Base-by-base conservation (phyloP, 2,113 vertebrate species). In the Dascyllus trimaculatus region DNA sequence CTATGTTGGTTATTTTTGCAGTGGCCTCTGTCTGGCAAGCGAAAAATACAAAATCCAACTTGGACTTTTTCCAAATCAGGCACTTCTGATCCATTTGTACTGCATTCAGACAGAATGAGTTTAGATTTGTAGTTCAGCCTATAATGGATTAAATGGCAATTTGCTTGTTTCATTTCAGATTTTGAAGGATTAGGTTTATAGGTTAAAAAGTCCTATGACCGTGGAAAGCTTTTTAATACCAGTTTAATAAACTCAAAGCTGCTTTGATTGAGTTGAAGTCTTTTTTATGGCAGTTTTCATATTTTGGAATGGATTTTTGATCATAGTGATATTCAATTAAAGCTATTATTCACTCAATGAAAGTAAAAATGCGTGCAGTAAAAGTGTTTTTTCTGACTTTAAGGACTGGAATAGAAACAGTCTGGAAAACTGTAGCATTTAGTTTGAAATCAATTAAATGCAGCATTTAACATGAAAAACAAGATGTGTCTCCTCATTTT, bases 321-420 rank as follows among this genome's bases (percentile, higher is more conserved):
- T 74, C 35, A 60, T 13, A 25, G 8, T 49, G 21, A 46, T 59
- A 54, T 60, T 74, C 56, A 60, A 67, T 71, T 67, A 62, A 57
- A 71, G 14, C 40, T 45, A 60, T 75, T 57, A 18, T 52, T 75
- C 56, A 67, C 25, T 5, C n/a, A 65, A 46, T 57, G 1, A 43
- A 56, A 38, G 54, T 21, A 19, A 68, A 56, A 62, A 21, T 53
- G 32, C 19, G 48, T 22, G 22, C 10, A 43, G 15, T 43, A 15
- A 43, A 65, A 43, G 49, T 45, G 24, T 13, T n/a, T 43, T 2
- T 29, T 51, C 4, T 57, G 19, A 2, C 11, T 35, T 58, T 53
- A 66, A 48, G 49, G 5, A 56, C 11, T 11, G 1, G 5, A 67
- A 38, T 51, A 35, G 2, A 52, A 59, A 21, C 5, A 17, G 32